phyloP scores from a whole-genome alignment of 2,797 vertebrate genomes.

The Sciaenops ocellatus region DNA sequence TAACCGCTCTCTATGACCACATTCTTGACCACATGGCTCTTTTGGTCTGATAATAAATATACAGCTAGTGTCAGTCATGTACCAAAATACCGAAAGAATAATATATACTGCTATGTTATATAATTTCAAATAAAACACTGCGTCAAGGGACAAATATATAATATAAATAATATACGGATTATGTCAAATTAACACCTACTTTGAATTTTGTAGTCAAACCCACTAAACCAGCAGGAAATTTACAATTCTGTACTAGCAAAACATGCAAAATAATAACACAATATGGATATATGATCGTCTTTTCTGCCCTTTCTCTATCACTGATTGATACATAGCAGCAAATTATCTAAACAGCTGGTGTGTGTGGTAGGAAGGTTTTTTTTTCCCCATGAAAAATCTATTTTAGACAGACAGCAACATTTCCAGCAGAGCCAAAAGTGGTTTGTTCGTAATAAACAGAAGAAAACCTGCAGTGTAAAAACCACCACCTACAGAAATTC shows the following conservation, averaged over 20 bases:
- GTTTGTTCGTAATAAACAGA: conserved; percentile 12
- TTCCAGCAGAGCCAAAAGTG: neutral
- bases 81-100: neutral
- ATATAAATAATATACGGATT: neutral
- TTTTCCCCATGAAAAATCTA: neutral
- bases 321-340: neutral
- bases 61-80: neutral
- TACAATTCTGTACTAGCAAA: neutral
- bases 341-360: neutral
- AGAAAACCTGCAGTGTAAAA: neutral
- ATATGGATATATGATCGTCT: too few species aligned
- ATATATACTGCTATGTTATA: too few species aligned
- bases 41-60: neutral
- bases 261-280: neutral
- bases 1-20: neutral
- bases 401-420: neutral
- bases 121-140: neutral
- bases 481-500: neutral
- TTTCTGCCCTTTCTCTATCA: neutral
- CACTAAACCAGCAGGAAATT: neutral
- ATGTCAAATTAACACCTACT: neutral
- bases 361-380: neutral
- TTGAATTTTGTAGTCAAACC: neutral
- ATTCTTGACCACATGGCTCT: too few species aligned
- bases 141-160: neutral